These are phyloP conservation scores for Myiotriccus ornatus DNA, from an alignment of 2,797 vertebrate genomes.

Conservation along the genomic window DNA sequence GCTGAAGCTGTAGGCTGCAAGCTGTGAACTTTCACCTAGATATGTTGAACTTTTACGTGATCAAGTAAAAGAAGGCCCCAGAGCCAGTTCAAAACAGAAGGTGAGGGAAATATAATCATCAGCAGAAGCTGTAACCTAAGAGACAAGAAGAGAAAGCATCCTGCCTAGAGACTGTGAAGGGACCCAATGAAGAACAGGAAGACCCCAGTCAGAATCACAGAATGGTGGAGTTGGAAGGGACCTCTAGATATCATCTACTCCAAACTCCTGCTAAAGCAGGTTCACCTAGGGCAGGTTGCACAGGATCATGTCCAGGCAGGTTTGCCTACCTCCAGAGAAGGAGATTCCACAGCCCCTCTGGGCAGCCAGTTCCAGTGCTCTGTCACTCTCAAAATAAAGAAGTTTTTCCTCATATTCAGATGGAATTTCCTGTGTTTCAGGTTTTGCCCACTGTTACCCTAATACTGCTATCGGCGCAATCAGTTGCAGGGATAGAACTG, in stretches of 20 bases:
- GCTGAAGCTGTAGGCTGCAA: neutral
- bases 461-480: neutral
- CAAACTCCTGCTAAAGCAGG: neutral
- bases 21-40: neutral
- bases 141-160: neutral
- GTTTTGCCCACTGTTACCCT: neutral
- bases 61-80: neutral
- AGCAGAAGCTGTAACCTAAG: neutral
- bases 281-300: neutral
- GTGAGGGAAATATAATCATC: neutral
- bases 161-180: neutral
- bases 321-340: neutral
- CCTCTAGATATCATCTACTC: neutral
- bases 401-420: neutral
- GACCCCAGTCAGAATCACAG: neutral
- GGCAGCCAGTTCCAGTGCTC: neutral
- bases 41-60: neutral
- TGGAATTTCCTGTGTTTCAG: neutral
- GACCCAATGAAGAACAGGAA: accelerated
- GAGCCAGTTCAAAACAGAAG: neutral
- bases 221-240: neutral
- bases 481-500: neutral
- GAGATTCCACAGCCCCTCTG: neutral
- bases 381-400: neutral
- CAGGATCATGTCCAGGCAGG: neutral